Evolutionary conservation across 2,797 vertebrate genomes (phyloP).

Genomic region (Bovichtus diacanthus): DNA sequence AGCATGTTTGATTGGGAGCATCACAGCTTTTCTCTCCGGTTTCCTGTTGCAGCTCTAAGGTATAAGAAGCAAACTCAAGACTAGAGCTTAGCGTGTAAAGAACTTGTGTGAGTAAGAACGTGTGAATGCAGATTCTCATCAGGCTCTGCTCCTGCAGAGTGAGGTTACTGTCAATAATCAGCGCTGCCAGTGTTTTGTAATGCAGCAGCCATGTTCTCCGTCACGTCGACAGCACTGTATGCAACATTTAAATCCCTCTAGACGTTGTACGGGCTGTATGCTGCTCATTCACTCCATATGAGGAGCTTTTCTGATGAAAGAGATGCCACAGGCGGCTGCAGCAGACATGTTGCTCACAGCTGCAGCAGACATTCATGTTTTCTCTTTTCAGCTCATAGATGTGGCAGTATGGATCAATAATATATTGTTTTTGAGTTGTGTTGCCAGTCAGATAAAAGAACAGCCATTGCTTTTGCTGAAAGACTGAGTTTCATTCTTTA

Average conservation of each 20-base stretch:
- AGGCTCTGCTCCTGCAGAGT: not conserved
- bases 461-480: not conserved
- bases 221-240: not conserved
- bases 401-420: constrained; percentile 1
- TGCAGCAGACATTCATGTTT: not conserved
- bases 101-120: too few species aligned
- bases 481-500: not conserved
- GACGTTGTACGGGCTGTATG: not conserved
- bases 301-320: constrained; percentile 32
- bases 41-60: not conserved
- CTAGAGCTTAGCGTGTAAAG: not conserved
- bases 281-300: constrained; percentile 8
- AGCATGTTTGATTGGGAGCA: not conserved
- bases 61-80: not conserved
- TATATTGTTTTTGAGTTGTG: not conserved
- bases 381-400: not conserved
- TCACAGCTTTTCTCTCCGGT: not conserved
- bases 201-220: not conserved
- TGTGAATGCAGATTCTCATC: not conserved
- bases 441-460: not conserved
- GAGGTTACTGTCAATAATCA: not conserved
- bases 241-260: constrained; percentile 10
- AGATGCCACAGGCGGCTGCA: not conserved
- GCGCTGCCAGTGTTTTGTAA: constrained; percentile 5
- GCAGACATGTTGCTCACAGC: not conserved